Percentiles rank a stretch among this genome's conserved stretches.
Evolutionary conservation across 2,797 vertebrate species (phyloP).

Genomic region (Danio jaintianensis): DNA sequence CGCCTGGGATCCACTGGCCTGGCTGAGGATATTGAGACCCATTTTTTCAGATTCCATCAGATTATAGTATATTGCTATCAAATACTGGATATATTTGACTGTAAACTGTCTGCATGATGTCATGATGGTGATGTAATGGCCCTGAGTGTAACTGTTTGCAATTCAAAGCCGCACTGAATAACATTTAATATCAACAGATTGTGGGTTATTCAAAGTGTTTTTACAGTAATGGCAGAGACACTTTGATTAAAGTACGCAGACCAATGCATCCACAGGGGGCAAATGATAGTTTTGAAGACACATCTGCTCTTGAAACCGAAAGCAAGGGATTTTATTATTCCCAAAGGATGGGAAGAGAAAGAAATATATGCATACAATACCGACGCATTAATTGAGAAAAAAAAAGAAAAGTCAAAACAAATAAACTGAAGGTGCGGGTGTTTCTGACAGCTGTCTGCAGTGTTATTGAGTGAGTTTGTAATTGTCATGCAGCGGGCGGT

Average conservation of each 20-base stretch:
- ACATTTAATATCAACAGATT: not conserved
- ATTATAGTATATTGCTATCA: constrained; percentile 22
- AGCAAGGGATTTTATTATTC: constrained; percentile 7
- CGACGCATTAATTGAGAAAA: not conserved
- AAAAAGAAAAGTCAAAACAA: constrained; percentile 19
- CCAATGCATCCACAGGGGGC: not conserved
- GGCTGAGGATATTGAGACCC: constrained; percentile 17
- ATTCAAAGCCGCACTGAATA: not conserved
- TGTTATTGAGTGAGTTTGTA: constrained; percentile 80
- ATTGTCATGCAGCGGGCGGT: constrained; percentile 77
- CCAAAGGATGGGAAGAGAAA: not conserved
- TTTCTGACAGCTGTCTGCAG: constrained; percentile 78
- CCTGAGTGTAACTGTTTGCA: constrained; percentile 17
- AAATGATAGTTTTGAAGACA: constrained; percentile 33
- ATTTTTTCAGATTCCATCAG: constrained; percentile 25
- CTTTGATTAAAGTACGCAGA: constrained; percentile 1
- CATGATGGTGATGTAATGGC: not conserved
- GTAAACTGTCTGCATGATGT: not conserved
- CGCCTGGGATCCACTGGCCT: constrained; percentile 29
- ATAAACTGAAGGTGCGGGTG: constrained; percentile 71
- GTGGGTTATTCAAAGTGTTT: not conserved
- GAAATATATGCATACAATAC: constrained; percentile 23
- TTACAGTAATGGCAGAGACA: not conserved
- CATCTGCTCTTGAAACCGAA: constrained; percentile 37
- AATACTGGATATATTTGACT: not conserved